A percentile compares a stretch with the other conserved stretches of the same genome.
phyloP scores from a whole-genome alignment of 2,113 vertebrate species.

The Notiomystis cincta region DNA sequence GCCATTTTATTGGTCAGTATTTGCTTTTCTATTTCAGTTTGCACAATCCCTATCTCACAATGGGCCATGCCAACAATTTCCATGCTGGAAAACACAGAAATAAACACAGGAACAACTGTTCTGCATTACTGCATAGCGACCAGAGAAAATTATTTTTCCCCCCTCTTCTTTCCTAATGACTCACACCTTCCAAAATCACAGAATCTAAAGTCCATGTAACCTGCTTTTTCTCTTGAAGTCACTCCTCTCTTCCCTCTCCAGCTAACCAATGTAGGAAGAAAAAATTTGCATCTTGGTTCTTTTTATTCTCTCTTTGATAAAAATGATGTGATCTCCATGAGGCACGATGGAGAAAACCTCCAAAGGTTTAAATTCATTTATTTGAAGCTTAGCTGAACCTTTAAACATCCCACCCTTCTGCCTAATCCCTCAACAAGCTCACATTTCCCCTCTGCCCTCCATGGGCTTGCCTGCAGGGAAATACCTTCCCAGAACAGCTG shows the following conservation, averaged over 20 bases:
- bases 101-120: slow-evolving; percentile 63
- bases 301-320: background rate
- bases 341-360: background rate
- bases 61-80: slow-evolving; percentile 27
- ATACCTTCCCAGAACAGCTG: slow-evolving; percentile 33
- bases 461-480: background rate
- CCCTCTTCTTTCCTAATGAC: slow-evolving; percentile 33
- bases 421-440: slow-evolving; percentile 22
- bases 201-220: slow-evolving; percentile 20
- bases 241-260: background rate
- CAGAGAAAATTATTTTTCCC: background rate
- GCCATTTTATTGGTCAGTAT: slow-evolving; percentile 8
- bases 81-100: slow-evolving; percentile 57
- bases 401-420: background rate
- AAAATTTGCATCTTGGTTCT: background rate
- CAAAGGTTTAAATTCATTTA: slow-evolving; percentile 6
- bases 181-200: slow-evolving; percentile 56
- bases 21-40: slow-evolving; percentile 45
- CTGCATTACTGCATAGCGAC: slow-evolving; percentile 39
- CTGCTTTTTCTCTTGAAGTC: slow-evolving; percentile 1
- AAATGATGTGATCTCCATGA: background rate
- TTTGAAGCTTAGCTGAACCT: slow-evolving; percentile 31
- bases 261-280: background rate
- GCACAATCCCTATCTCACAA: slow-evolving; percentile 34
- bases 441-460: slow-evolving; percentile 16